A percentile compares a stretch with the other conserved stretches of the same genome.
These are phyloP conservation scores for Drosophila mimica DNA, from an alignment of 2,888 invertebrate species.

Conservation along the genomic window DNA sequence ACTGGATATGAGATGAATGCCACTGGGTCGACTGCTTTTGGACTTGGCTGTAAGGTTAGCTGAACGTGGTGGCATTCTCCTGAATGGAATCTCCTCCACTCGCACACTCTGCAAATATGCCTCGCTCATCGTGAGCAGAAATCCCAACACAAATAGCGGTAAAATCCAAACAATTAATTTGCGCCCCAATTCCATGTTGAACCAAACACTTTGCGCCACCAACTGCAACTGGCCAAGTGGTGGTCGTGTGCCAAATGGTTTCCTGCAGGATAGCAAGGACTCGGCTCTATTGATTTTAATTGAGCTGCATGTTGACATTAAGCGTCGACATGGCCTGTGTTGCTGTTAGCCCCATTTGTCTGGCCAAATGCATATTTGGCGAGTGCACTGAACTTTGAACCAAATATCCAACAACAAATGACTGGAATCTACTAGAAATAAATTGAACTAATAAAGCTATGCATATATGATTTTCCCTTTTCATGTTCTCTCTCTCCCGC, in stretches of 20 bases:
- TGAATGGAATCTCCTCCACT: slow-evolving; percentile 79
- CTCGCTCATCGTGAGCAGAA: slow-evolving; percentile 58
- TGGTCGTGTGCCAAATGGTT: not conserved
- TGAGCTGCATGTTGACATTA: slow-evolving; percentile 41
- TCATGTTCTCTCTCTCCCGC: not conserved
- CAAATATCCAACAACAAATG: slow-evolving; percentile 12
- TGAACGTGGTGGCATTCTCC: slow-evolving; percentile 18
- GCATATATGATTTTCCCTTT: not conserved
- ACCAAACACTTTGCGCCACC: slow-evolving; percentile 13
- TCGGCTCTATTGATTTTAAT: slow-evolving; percentile 71
- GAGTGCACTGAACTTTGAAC: slow-evolving; percentile 59
- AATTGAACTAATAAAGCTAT: not conserved
- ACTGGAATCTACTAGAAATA: not conserved
- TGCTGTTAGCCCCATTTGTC: slow-evolving; percentile 51
- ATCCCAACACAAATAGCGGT: slow-evolving; percentile 65
- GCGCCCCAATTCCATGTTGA: slow-evolving; percentile 45
- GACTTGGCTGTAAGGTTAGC: slow-evolving; percentile 1
- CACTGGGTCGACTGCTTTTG: slow-evolving; percentile 38
- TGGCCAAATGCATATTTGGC: not conserved
- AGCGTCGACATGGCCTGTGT: slow-evolving; percentile 13
- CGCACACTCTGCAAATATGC: slow-evolving; percentile 74
- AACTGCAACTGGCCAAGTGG: slow-evolving; percentile 54
- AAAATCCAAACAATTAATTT: slow-evolving; percentile 62
- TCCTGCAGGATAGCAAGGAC: slow-evolving; percentile 40
- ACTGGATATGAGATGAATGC: slow-evolving; percentile 77